Evolutionary conservation across 2,113 vertebrate genomes (phyloP).

Genomic region (Panthera uncia): DNA sequence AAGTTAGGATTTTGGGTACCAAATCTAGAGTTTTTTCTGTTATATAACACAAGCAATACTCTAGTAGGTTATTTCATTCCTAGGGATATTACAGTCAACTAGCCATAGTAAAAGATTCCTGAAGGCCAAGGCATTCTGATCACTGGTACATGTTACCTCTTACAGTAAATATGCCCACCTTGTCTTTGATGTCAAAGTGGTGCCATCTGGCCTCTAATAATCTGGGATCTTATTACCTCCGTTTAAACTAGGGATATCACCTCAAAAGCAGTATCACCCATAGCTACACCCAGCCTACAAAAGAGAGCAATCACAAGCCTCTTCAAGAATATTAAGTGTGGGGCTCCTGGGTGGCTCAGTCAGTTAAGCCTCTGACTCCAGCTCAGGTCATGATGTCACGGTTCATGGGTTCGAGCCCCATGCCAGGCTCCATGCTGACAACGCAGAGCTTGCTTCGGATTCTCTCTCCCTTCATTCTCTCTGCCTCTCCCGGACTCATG

Average conservation of each 20-base stretch:
- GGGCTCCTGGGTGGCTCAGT: no score
- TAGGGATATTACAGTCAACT: not conserved
- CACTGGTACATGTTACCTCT: not conserved
- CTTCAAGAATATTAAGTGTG: not conserved
- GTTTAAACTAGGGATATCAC: not conserved
- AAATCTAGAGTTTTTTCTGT: not conserved
- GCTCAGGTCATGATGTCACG: no score
- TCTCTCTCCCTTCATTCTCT: no score
- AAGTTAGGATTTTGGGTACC: not conserved
- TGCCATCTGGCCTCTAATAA: not conserved
- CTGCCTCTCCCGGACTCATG: no score
- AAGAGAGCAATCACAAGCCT: not conserved
- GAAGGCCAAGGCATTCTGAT: not conserved
- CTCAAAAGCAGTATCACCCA: not conserved
- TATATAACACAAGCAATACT: not conserved
- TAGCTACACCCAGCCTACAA: not conserved
- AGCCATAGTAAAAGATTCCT: not conserved
- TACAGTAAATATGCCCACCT: not conserved
- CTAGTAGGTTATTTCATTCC: not conserved
- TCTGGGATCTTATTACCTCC: not conserved
- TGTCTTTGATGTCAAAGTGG: not conserved
- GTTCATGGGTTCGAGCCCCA: no score
- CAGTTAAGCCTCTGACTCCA: no score
- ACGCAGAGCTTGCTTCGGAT: no score
- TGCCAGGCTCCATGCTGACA: no score